Evolutionary conservation across 2,113 vertebrate species (phyloP).

Genomic region (Melanocharis versteri): DNA sequence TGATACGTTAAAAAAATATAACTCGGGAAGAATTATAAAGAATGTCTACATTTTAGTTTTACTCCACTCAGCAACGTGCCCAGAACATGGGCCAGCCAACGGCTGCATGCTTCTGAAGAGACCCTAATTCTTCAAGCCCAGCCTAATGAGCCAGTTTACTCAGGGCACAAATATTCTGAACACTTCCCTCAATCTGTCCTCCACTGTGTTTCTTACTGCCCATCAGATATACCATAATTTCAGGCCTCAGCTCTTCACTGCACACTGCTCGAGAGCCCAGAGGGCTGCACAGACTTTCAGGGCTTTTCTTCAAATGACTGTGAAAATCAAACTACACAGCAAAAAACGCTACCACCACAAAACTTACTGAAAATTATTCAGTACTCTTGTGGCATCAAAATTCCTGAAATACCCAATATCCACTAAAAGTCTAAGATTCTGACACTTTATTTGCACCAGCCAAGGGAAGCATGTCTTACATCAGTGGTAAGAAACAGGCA

Average conservation of each 20-base stretch:
- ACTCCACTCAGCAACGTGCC: background rate
- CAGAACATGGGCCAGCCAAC: background rate
- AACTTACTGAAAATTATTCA: background rate
- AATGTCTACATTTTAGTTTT: background rate
- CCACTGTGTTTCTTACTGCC: background rate
- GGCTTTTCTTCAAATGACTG: background rate
- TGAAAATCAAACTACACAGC: background rate
- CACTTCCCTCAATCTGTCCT: background rate
- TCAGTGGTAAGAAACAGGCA: background rate
- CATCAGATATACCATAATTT: background rate
- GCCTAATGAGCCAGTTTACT: background rate
- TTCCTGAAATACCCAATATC: background rate
- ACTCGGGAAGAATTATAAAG: background rate
- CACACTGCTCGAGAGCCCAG: fast-evolving
- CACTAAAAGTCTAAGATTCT: background rate
- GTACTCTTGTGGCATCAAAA: background rate
- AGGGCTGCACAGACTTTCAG: background rate
- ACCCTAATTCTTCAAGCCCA: background rate
- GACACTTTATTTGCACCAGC: background rate
- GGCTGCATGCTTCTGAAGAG: background rate
- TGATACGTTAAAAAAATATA: background rate
- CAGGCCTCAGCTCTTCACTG: background rate
- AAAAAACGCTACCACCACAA: no score
- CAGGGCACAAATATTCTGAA: background rate
- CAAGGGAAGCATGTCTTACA: background rate